Conservation (phyloP, 2,888 invertebrate species). For the Psylliodes chrysocephalus region DNA sequence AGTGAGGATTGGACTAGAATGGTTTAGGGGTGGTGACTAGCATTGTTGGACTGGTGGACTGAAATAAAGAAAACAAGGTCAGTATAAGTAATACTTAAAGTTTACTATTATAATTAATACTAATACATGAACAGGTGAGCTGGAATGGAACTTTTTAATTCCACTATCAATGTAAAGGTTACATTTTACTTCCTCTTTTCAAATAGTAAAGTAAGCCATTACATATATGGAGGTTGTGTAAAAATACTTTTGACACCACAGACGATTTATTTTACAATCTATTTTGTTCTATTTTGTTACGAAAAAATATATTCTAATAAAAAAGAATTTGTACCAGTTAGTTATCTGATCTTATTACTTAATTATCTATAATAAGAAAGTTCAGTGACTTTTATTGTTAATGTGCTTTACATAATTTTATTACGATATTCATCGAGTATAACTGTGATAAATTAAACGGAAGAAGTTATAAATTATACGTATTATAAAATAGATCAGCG, state of each 20-base stretch:
- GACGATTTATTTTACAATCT: too few species aligned
- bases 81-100: neutral
- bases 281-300: too few species aligned
- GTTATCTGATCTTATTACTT: neutral
- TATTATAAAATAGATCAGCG: slow-evolving; percentile 2
- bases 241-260: too few species aligned
- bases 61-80: slow-evolving; percentile 23
- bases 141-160: too few species aligned
- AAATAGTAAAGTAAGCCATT: too few species aligned
- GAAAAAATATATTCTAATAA: too few species aligned
- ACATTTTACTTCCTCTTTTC: too few species aligned
- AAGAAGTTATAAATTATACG: slow-evolving; percentile 7
- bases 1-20: neutral
- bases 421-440: slow-evolving; percentile 9
- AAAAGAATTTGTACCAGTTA: too few species aligned
- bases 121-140: too few species aligned
- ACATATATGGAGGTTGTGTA: too few species aligned
- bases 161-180: too few species aligned
- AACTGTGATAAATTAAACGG: slow-evolving; percentile 19
- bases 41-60: slow-evolving; percentile 31
- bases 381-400: slow-evolving; percentile 29
- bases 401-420: slow-evolving; percentile 23
- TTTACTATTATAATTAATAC: too few species aligned
- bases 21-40: slow-evolving; percentile 27
- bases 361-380: slow-evolving; percentile 11